Conservation (phyloP, 2,888 invertebrate species). For the Cosmopolites sordidus region DNA sequence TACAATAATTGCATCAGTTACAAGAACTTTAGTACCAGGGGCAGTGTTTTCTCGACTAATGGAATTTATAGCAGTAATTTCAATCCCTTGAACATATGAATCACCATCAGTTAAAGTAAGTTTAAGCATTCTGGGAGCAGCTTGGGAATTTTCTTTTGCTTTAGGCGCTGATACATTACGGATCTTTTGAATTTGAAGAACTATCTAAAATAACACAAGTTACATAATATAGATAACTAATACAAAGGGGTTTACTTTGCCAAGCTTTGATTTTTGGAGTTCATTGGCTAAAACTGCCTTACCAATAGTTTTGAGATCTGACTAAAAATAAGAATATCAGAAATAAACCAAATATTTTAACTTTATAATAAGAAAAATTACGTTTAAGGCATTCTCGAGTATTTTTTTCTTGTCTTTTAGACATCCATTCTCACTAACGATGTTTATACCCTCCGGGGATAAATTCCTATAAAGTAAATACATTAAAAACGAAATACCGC, state of each 20-base stretch:
- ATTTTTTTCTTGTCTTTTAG: slow-evolving; percentile 61
- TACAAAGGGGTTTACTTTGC: slow-evolving; percentile 33
- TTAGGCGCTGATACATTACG: slow-evolving; percentile 88
- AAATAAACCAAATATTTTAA: not conserved
- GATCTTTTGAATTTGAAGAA: slow-evolving; percentile 84
- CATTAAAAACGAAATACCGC: slow-evolving; percentile 40
- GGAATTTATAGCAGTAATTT: slow-evolving; percentile 65
- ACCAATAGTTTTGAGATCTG: slow-evolving; percentile 79
- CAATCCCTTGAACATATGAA: slow-evolving; percentile 70
- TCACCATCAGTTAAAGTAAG: slow-evolving; percentile 83
- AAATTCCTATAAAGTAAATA: too few species aligned
- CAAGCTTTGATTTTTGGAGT: slow-evolving; percentile 55
- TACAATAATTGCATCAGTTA: slow-evolving; percentile 57
- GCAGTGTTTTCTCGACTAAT: slow-evolving; percentile 73
- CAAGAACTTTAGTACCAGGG: slow-evolving; percentile 73
- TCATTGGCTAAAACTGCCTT: slow-evolving; percentile 68
- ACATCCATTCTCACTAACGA: slow-evolving; percentile 61
- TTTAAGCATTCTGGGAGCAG: slow-evolving; percentile 80
- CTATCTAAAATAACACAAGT: slow-evolving; percentile 45
- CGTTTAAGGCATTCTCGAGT: slow-evolving; percentile 65
- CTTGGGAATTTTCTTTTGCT: slow-evolving; percentile 78
- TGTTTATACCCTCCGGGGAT: slow-evolving; percentile 65
- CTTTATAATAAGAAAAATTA: slow-evolving; percentile 52
- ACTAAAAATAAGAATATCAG: slow-evolving; percentile 49
- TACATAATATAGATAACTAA: slow-evolving; percentile 16